Evolutionary conservation across 2,888 invertebrate species (phyloP).

Genomic region (Dione vanillae): DNA sequence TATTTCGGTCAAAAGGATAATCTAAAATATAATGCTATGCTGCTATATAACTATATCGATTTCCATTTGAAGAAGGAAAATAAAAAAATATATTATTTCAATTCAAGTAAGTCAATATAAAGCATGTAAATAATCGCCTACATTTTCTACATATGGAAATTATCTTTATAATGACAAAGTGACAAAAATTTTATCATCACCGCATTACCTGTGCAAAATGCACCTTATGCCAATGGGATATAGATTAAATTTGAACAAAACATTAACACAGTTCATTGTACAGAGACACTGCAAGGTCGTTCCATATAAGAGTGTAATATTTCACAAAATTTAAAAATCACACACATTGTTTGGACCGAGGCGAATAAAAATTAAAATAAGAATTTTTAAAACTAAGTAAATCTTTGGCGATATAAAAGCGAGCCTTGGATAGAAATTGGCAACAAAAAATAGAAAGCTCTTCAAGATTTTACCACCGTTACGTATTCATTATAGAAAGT

Average conservation of each 20-base stretch:
- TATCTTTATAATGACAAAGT: conserved; percentile 37
- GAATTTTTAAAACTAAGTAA: background rate
- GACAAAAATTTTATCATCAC: conserved; percentile 43
- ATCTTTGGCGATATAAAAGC: background rate
- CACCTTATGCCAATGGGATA: background rate
- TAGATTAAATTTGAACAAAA: conserved; percentile 18
- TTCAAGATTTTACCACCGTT: conserved; percentile 18
- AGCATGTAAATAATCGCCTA: background rate
- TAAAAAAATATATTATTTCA: background rate
- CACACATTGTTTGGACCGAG: conserved; percentile 42
- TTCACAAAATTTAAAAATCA: conserved; percentile 45
- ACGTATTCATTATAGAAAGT: conserved; percentile 11
- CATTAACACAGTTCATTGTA: conserved; percentile 32
- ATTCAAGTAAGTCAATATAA: background rate
- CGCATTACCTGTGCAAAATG: background rate
- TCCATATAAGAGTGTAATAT: conserved; percentile 47
- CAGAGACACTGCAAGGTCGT: conserved; percentile 52
- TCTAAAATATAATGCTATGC: too few relatives aligned
- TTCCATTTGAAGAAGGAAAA: too few relatives aligned
- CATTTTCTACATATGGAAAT: conserved; percentile 4
- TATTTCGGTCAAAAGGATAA: too few relatives aligned
- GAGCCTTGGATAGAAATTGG: conserved; percentile 16
- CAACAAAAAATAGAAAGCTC: conserved; percentile 20
- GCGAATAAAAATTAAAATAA: conserved; percentile 3
- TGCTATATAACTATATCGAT: too few relatives aligned